A percentile compares a stretch with the other conserved stretches of the same genome.
These are phyloP conservation scores for Halictus quadricinctus DNA, from an alignment of 2,888 invertebrate genomes.

Conservation along the genomic window DNA sequence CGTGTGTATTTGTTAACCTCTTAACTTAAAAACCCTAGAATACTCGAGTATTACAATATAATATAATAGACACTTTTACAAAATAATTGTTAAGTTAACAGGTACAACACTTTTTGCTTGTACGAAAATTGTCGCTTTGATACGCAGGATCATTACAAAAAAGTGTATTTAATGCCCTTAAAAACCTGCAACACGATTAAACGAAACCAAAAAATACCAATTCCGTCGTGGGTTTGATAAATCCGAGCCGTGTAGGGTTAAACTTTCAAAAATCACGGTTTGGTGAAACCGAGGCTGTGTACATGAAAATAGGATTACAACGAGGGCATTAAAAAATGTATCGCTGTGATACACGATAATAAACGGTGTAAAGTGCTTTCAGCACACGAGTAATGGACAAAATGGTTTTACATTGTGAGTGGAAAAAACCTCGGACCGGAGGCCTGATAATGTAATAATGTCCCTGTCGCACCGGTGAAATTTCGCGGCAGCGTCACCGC, in stretches of 20 bases:
- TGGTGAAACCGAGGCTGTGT: background rate
- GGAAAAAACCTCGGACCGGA: background rate
- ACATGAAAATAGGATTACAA: background rate
- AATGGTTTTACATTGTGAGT: background rate
- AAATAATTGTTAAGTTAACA: no score
- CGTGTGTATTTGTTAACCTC: background rate
- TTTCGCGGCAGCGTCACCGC: background rate
- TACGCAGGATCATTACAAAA: background rate
- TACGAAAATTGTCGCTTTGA: background rate
- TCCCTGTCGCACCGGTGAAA: background rate
- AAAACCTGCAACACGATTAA: background rate
- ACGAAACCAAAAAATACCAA: background rate
- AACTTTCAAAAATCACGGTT: background rate
- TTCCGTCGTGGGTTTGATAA: background rate
- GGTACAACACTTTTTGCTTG: background rate
- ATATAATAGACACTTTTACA: background rate
- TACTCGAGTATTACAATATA: no score
- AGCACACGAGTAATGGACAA: background rate
- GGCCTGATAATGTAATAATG: background rate
- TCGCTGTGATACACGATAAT: background rate
- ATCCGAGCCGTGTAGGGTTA: background rate
- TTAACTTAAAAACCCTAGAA: no score
- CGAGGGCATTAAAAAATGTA: background rate
- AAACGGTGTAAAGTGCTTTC: conserved; percentile 12
- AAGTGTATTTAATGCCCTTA: background rate